Evolutionary conservation across 2,888 invertebrate genomes (phyloP), one percentile per base, ranked within the genome.

Genomic region (Erynnis tages): DNA sequence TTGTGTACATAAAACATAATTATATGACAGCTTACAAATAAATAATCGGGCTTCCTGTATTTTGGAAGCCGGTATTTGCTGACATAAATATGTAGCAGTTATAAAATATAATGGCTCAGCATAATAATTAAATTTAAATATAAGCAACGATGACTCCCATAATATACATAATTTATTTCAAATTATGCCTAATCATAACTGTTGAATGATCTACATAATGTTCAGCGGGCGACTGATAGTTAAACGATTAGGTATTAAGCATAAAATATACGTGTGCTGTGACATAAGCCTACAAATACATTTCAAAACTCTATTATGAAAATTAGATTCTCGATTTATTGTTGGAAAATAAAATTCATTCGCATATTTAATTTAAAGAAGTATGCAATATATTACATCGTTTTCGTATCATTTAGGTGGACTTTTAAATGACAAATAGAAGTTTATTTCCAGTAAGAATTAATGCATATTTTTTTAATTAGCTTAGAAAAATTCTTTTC

Each of bases 31-130:
- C 23, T 52, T 21, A 52, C 21, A 52, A 23, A 37, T 37, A 44
- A 44, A 52, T 44, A 52, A 44, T 44, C 16, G 21, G 14, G 52
- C 37, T 52, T 52, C 44, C 50, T 44, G 44, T 23, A 37, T 44
- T 52, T 37, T 37, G 29, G 37, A 21, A 19, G 35, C 13, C 29
- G 23, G 10, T 37, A 29, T 14, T 11, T 14, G 50, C 8, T 52
- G 50, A 52, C 50, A 52, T 44, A 52, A 52, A 44, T 52, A 44
- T 44, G 50, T 50, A 44, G 19, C 30, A 21, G 50, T 44, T 44
- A 19, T 52, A 16, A 29, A 52, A 30, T 43, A 35, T 34, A 35
- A 44, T 37, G 35, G n/a, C 13, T 29, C 44, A 7, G 29, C 8
- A 37, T 44, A 23, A 50, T 44, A 44, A 37, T 52, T 29, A 37